Conservation (phyloP, 2,888 invertebrate species). For the Megastigmus dorsalis region DNA sequence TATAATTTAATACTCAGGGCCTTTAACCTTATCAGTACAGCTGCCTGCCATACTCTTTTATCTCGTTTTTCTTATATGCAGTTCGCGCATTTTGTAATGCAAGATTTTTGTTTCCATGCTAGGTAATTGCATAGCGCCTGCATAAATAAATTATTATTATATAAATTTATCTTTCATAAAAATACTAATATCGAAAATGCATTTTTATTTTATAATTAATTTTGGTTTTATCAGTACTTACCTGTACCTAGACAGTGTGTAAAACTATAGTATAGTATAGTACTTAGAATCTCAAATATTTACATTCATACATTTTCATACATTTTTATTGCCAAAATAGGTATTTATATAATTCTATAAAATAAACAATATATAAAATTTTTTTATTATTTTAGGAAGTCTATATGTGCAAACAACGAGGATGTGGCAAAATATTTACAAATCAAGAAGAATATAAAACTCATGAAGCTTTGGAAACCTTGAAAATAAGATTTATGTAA, state of each 20-base stretch:
- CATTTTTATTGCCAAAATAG: too few relatives aligned
- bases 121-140: too few relatives aligned
- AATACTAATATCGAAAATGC: too few relatives aligned
- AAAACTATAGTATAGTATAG: too few relatives aligned
- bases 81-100: too few relatives aligned
- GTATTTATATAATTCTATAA: too few relatives aligned
- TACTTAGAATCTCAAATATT: too few relatives aligned
- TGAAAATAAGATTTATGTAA: constrained; percentile 72
- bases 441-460: constrained; percentile 72
- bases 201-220: neutral
- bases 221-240: neutral
- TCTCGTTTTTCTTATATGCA: too few relatives aligned
- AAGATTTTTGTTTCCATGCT: too few relatives aligned
- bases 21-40: neutral
- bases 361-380: neutral
- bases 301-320: neutral
- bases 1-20: neutral
- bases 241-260: neutral
- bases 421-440: constrained; percentile 71
- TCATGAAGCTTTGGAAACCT: constrained; percentile 69
- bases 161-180: too few relatives aligned
- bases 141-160: too few relatives aligned
- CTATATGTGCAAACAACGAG: constrained; percentile 71
- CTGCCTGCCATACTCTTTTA: neutral
- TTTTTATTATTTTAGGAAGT: constrained; percentile 67